Conservation (phyloP, 2,888 invertebrate genomes). For the Nezara viridula region DNA sequence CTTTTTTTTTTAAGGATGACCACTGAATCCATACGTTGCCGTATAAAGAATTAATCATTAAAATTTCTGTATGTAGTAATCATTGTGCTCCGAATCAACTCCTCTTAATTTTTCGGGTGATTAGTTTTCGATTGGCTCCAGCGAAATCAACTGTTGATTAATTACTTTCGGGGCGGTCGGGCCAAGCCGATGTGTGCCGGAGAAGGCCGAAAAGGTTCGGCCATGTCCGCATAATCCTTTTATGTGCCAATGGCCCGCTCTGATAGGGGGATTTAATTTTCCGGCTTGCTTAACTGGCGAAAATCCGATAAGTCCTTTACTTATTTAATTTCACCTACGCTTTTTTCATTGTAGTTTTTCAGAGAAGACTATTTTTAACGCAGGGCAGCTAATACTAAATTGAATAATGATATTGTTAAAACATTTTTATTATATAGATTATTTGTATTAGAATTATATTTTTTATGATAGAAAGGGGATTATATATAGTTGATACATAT, state of each 20-base stretch:
- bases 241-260: conserved; percentile 13
- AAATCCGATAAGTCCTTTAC: conserved; percentile 30
- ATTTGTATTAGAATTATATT: no score
- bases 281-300: not conserved
- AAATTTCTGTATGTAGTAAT: not conserved
- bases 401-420: not conserved
- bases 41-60: no score
- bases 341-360: conserved; percentile 11
- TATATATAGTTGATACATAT: no score
- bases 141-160: not conserved
- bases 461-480: no score
- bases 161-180: not conserved
- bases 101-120: not conserved
- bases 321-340: not conserved
- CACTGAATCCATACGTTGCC: no score
- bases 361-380: not conserved
- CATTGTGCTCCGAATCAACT: not conserved
- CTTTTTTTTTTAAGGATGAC: no score
- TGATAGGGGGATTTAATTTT: conserved; percentile 46
- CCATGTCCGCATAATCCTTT: conserved; percentile 10
- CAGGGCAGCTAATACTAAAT: not conserved
- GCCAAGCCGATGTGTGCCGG: not conserved
- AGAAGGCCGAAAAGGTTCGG: not conserved
- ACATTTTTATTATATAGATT: no score
- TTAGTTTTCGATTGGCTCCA: not conserved